These are phyloP conservation scores for Drosophila bipectinata DNA, from an alignment of 1,140 invertebrate genomes.

Conservation along the genomic window DNA sequence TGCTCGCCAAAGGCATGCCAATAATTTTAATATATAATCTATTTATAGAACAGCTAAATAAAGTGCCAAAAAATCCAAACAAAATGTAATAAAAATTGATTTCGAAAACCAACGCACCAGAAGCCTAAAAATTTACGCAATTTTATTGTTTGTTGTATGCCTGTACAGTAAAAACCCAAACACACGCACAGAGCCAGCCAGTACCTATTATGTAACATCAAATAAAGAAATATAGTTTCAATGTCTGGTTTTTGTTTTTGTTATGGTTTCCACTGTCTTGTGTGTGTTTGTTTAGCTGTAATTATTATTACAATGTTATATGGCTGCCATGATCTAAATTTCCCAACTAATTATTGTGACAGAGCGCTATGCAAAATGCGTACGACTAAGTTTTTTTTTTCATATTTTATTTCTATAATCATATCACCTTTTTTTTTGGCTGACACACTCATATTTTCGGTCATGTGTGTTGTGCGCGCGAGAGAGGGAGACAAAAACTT, in stretches of 20 bases:
- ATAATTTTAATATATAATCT: neutral
- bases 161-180: conserved; percentile 49
- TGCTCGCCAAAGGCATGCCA: too few species aligned
- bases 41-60: too few species aligned
- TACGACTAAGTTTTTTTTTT: conserved; percentile 48
- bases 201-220: conserved; percentile 18
- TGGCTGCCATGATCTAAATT: conserved; percentile 76
- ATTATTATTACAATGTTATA: conserved; percentile 73
- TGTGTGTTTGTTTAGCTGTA: conserved; percentile 54
- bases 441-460: conserved; percentile 30
- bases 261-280: conserved; percentile 26
- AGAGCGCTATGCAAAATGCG: conserved; percentile 44
- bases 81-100: conserved; percentile 41
- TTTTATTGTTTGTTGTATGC: conserved; percentile 14
- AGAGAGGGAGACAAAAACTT: conserved; percentile 77
- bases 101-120: conserved; percentile 61
- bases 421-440: conserved; percentile 12
- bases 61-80: conserved; percentile 50
- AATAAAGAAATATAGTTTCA: conserved; percentile 42
- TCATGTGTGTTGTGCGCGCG: conserved; percentile 4
- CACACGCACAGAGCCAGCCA: neutral
- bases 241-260: conserved; percentile 34
- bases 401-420: conserved; percentile 5
- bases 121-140: conserved; percentile 48
- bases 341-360: conserved; percentile 70